Base-by-base conservation (phyloP, 2,888 invertebrate species). In the Andrena haemorrhoa region DNA sequence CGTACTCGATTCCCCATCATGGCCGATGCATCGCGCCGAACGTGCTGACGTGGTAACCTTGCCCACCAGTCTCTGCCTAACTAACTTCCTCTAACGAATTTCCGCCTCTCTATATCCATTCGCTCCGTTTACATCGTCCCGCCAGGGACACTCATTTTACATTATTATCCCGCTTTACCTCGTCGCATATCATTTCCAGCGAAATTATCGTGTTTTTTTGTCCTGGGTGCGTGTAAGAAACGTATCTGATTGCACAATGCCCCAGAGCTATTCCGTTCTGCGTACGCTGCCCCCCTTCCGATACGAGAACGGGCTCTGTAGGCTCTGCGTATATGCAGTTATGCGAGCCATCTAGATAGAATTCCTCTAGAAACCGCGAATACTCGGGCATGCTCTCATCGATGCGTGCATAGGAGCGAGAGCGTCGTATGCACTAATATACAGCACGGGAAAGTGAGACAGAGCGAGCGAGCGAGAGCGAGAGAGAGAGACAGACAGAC, bases 1-100 rank as follows among this genome's bases (percentile, higher is more conserved):
- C 79, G 35, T 79, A 75, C 74, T 73, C 71, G 64, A 86, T 89
- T 87, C 85, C 56, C 58, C 90, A 90, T 86, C 84, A 90, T 89
- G 90, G 91, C 89, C 84, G 90, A 79, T 82, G 75, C 77, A 74
- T 66, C 72, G 56, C 56, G 69, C 33, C 71, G 33, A 72, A 82
- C 35, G 10, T 65, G 85, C 80, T 86, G 88, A 89, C 87, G 88
- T 87, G 86, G 76, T 82, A 82, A 82, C 82, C 82, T 82, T 69
- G 82, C 49, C 29, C 53, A 35, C 20, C 49, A 8, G 51, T 8
- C 20, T 6, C 51, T 56, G 2, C 4, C 56, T 26, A 20, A 20
- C n/a, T 23, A 20, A 56, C 20, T 56, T 10, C 23, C 56, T 4
- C 8, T 26, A 56, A 2, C 26, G 23, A 10, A 23, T 56, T 10